phyloP scores from a whole-genome alignment of 2,888 invertebrate species.

The Polyommatus iphigenia region DNA sequence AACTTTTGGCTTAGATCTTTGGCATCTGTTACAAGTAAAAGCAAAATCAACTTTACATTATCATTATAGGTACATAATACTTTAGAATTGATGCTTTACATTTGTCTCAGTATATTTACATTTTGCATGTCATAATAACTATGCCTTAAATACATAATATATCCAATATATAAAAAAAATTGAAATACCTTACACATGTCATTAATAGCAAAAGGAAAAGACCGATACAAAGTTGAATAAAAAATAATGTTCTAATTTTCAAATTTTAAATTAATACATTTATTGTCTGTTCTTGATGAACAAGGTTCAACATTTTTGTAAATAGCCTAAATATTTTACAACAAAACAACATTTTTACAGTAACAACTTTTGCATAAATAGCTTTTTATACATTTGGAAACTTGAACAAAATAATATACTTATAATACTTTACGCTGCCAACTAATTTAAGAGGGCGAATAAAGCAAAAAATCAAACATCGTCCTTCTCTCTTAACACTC shows the following conservation, averaged over 20 bases:
- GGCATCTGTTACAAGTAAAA: constrained; percentile 41
- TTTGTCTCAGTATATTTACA: constrained; percentile 33
- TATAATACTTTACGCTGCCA: neutral
- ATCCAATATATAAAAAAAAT: constrained; percentile 43
- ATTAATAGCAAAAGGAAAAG: constrained; percentile 40
- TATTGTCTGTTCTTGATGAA: constrained; percentile 58
- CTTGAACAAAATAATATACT: constrained; percentile 5
- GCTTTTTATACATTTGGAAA: constrained; percentile 15
- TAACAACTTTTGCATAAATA: constrained; percentile 29
- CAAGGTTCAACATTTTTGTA: constrained; percentile 48
- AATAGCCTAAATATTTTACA: constrained; percentile 36
- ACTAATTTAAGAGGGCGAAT: neutral
- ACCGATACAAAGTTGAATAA: constrained; percentile 37
- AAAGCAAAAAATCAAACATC: too few relatives aligned
- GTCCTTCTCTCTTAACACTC: too few relatives aligned
- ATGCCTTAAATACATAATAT: constrained; percentile 35
- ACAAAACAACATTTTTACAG: constrained; percentile 30
- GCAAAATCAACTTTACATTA: constrained; percentile 37
- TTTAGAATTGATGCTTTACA: constrained; percentile 76
- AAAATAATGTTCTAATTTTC: constrained; percentile 38
- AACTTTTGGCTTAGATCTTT: neutral
- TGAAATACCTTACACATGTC: constrained; percentile 40
- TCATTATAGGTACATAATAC: constrained; percentile 61
- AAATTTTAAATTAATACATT: constrained; percentile 47
- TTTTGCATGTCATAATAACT: constrained; percentile 23